Evolutionary conservation across 2,113 vertebrate species (phyloP).

Genomic region (Zootoca vivipara): DNA sequence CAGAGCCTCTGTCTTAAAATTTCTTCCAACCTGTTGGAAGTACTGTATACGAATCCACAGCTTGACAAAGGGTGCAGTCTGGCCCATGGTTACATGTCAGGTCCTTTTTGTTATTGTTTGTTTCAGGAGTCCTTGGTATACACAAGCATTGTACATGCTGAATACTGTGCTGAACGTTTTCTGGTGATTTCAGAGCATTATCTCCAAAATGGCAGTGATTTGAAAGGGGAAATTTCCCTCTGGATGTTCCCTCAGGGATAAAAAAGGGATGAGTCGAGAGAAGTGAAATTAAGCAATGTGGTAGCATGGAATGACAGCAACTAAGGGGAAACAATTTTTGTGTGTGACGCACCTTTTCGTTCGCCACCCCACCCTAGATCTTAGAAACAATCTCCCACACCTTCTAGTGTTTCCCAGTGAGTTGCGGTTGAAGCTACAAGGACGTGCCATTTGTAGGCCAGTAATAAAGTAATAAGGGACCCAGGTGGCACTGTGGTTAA

Average conservation of each 20-base stretch:
- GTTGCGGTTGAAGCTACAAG: background rate
- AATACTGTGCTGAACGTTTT: background rate
- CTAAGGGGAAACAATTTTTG: background rate
- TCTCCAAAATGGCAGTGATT: background rate
- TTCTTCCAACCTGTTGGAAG: background rate
- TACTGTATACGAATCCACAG: background rate
- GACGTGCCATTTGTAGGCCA: background rate
- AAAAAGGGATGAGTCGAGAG: background rate
- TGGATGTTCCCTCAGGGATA: background rate
- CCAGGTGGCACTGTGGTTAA: too few relatives aligned
- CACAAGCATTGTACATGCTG: too few relatives aligned
- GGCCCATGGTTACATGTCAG: background rate
- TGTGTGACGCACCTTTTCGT: background rate
- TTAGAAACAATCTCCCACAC: background rate
- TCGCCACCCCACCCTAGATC: background rate
- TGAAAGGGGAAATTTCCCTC: background rate
- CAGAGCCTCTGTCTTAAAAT: constrained; percentile 21
- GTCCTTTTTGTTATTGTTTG: background rate
- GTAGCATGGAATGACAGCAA: background rate
- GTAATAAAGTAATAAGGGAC: background rate
- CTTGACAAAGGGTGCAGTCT: background rate
- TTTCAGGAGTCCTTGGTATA: background rate
- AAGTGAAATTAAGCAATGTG: background rate
- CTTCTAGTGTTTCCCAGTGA: background rate
- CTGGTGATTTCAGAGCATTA: background rate